Conservation (phyloP, 2,888 invertebrate genomes). For the Pilophorus perplexus region DNA sequence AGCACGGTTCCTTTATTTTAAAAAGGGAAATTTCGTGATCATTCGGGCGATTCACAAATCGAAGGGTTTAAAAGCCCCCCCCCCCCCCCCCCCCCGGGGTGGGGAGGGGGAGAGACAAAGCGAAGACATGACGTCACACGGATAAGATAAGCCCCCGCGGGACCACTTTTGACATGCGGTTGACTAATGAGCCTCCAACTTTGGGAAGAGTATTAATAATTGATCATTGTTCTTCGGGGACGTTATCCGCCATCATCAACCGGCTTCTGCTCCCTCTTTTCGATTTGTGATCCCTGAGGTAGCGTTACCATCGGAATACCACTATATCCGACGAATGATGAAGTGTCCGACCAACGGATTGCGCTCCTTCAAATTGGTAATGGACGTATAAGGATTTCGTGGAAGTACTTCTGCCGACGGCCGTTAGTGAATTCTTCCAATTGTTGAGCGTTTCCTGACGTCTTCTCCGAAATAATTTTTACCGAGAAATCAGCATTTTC, state of each 20-base stretch:
- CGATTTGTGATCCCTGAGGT: no score
- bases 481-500: no score
- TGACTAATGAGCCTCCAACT: constrained; percentile 12
- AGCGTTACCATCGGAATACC: no score
- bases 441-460: no score
- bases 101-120: background rate
- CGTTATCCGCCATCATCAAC: constrained; percentile 6
- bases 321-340: background rate
- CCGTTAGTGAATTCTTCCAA: no score
- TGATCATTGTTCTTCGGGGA: constrained; percentile 32
- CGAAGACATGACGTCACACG: constrained; percentile 9
- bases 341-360: background rate
- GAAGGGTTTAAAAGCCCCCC: background rate
- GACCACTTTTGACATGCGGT: constrained; percentile 10
- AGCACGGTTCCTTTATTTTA: background rate
- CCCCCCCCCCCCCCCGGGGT: background rate
- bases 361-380: no score
- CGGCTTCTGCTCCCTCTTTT: constrained; percentile 6
- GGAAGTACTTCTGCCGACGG: no score
- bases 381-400: no score
- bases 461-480: no score
- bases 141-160: constrained; percentile 1
- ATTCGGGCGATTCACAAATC: background rate
- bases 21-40: background rate
- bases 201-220: constrained; percentile 26